Conservation (phyloP, 2,113 vertebrate genomes). For the Manacus vitellinus region DNA sequence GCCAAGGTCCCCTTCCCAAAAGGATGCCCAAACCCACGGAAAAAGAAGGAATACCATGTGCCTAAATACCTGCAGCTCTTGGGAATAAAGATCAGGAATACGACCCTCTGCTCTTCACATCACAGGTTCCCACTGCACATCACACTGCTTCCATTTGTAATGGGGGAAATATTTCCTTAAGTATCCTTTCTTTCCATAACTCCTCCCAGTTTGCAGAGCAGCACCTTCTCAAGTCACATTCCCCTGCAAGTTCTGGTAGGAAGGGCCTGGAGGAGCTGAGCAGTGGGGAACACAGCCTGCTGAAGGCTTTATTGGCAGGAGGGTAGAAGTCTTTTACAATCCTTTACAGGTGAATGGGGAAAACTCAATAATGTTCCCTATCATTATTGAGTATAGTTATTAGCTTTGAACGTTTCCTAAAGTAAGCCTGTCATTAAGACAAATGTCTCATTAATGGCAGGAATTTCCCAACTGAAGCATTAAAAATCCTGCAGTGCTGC, state of each 20-base stretch:
- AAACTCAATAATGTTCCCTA: conserved; percentile 13
- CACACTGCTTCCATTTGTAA: background rate
- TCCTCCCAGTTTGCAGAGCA: background rate
- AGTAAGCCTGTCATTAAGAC: conserved; percentile 62
- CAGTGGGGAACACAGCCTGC: background rate
- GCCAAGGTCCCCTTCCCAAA: background rate
- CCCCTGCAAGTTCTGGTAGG: background rate
- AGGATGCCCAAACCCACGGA: background rate
- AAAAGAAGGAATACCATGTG: background rate
- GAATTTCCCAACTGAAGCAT: conserved; percentile 59
- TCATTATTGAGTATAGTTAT: conserved; percentile 44
- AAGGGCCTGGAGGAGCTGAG: background rate
- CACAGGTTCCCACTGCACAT: background rate
- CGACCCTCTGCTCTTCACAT: background rate
- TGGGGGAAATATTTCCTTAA: background rate
- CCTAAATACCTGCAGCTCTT: background rate
- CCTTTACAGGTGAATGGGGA: conserved; percentile 56
- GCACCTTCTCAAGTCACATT: background rate
- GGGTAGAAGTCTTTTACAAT: background rate
- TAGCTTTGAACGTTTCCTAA: conserved; percentile 38
- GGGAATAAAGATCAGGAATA: background rate
- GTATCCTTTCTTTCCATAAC: background rate
- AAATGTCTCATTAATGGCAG: conserved; percentile 42
- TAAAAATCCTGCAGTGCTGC: conserved; percentile 27
- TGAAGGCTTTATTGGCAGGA: background rate